Evolutionary conservation across 2,888 invertebrate genomes (phyloP).

Genomic region (Nemapogon koenigi): DNA sequence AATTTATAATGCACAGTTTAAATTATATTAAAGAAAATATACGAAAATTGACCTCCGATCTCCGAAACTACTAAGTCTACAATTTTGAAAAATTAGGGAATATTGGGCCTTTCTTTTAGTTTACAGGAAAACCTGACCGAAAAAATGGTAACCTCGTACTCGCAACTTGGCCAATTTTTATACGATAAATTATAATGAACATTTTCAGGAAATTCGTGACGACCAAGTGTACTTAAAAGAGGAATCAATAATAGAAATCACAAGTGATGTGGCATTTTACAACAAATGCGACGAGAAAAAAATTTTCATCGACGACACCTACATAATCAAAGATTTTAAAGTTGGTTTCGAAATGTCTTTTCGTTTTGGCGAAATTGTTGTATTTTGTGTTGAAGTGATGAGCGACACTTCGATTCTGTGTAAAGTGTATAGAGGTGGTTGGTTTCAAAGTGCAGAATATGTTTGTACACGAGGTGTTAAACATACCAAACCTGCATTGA

Average conservation of each 20-base stretch:
- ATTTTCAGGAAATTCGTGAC: slow-evolving; percentile 18
- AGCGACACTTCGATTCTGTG: slow-evolving; percentile 24
- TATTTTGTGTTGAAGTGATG: slow-evolving; percentile 25
- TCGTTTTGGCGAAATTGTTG: slow-evolving; percentile 23
- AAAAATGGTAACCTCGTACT: too few species aligned
- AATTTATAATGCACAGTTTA: too few species aligned
- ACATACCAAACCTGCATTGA: slow-evolving; percentile 24
- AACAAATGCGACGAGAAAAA: slow-evolving; percentile 25
- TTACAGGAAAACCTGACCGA: too few species aligned
- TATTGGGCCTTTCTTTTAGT: too few species aligned
- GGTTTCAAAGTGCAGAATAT: slow-evolving; percentile 20
- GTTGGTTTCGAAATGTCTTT: slow-evolving; percentile 28
- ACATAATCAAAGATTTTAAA: slow-evolving; percentile 22
- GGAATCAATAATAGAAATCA: slow-evolving; percentile 21
- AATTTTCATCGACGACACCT: slow-evolving; percentile 31
- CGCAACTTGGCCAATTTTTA: too few species aligned
- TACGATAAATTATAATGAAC: slow-evolving; percentile 3
- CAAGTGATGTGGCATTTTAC: slow-evolving; percentile 22
- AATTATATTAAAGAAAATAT: too few species aligned
- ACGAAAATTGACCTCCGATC: too few species aligned
- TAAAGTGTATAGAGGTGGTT: slow-evolving; percentile 23
- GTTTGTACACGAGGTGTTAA: slow-evolving; percentile 27
- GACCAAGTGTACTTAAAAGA: slow-evolving; percentile 17
- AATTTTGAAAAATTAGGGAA: too few species aligned
- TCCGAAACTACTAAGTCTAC: too few species aligned